Base-by-base conservation (phyloP, 2,113 vertebrate species). In the Xyliphius kryptos region DNA sequence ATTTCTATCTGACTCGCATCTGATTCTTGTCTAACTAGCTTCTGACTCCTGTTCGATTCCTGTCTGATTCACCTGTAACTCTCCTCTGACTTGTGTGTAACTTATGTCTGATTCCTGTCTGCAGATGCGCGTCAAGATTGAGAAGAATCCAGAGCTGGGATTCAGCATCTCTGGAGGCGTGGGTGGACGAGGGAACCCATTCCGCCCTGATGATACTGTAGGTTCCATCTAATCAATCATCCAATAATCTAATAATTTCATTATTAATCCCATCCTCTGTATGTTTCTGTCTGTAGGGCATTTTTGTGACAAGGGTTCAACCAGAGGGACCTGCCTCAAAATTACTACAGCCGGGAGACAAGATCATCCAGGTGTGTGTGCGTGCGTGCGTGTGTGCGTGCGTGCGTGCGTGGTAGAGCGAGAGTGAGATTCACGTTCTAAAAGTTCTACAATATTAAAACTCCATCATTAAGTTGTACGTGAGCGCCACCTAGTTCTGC, bases 81-180 rank as follows among this genome's bases (percentile, higher is more conserved):
- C 26, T 32, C 4, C 4, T 32, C 26, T 26, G 22, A 6, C 22
- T 26, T 3, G 9, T 12, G 19, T 7, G 14, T 10, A 40, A 0
- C 37, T 12, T 1, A 20, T 13, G 65, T 71, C 63, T 73, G 14
- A 8, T 65, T 59, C 3, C 74, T 68, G 64, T 61, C 53, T 81
- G 72, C 83, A 98, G 96, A 86, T 98, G 71, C 89, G 86, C 66
- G 88, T 99, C 74, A 94, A 90, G 79, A 79, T 98, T 68, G 90
- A 97, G 80, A 99, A 99, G 82, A 95, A 97, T 79, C 95, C 96
- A 41, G 96, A 98, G 80, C 88, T 99, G 76, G 96, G 96, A 69
- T 99, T 99, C 86, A 99, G 96, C 83, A 97, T 99, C 89, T 98
- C 96, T 21, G 95, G 96, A 82, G 96, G 96, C 77, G 84, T 96